A percentile compares a stretch with the other conserved stretches of the same genome.
phyloP scores from a whole-genome alignment of 2,888 invertebrate genomes.

The Rhingia campestris region DNA sequence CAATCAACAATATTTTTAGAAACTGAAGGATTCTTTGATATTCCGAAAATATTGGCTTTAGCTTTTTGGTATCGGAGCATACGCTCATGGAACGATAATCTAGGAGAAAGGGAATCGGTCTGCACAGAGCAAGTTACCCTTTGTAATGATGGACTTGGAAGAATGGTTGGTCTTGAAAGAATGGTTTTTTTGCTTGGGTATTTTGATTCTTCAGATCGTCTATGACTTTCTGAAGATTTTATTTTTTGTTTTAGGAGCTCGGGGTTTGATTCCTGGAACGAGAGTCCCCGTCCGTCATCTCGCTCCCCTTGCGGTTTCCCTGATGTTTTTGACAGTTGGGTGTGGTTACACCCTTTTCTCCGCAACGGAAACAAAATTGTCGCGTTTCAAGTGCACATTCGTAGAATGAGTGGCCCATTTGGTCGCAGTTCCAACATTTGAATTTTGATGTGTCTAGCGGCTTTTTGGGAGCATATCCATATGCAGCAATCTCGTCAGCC shows the following conservation, averaged over 20 bases:
- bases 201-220: slow-evolving; percentile 6
- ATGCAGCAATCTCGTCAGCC: too few species aligned
- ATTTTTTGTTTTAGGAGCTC: neutral
- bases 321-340: neutral
- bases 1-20: neutral
- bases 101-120: neutral
- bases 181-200: neutral
- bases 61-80: neutral
- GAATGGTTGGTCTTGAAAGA: neutral
- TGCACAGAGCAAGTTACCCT: neutral
- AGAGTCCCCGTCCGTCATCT: neutral
- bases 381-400: neutral
- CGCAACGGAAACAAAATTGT: neutral
- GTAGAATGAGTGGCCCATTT: neutral
- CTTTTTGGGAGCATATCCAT: neutral
- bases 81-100: neutral
- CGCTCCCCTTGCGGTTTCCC: neutral
- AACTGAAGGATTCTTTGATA: neutral
- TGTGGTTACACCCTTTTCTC: neutral
- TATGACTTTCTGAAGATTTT: slow-evolving; percentile 1
- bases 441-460: neutral
- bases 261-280: neutral
- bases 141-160: neutral
- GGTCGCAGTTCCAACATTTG: neutral
- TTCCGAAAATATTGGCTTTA: neutral